phyloP scores from a whole-genome alignment of 2,888 invertebrate genomes.

The Rhogogaster chlorosoma region DNA sequence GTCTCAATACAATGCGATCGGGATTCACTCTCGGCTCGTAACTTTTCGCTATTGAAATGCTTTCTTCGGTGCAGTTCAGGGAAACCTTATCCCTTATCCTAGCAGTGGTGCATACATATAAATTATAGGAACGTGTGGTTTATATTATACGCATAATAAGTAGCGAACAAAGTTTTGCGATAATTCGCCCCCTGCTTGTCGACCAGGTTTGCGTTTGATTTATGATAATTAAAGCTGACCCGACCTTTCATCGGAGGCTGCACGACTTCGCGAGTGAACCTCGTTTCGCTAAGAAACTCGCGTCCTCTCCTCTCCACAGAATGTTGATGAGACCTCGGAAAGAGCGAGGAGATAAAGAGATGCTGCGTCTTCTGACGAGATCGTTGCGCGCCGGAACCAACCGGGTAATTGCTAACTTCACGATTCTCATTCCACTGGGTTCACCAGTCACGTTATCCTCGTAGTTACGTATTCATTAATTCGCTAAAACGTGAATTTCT shows the following conservation, averaged over 20 bases:
- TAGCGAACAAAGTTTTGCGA: slow-evolving; percentile 35
- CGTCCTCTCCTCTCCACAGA: slow-evolving; percentile 37
- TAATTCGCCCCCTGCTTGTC: slow-evolving; percentile 34
- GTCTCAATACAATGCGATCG: neutral
- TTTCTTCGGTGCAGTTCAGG: too few species aligned
- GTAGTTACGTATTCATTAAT: slow-evolving; percentile 38
- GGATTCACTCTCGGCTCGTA: slow-evolving; percentile 25
- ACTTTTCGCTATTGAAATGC: neutral
- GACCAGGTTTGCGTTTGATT: slow-evolving; percentile 71
- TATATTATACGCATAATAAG: neutral
- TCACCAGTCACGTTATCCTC: slow-evolving; percentile 4
- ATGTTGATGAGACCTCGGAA: slow-evolving; percentile 44
- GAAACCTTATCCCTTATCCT: neutral
- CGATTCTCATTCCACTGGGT: slow-evolving; percentile 65
- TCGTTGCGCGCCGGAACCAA: slow-evolving; percentile 61
- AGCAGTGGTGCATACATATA: neutral
- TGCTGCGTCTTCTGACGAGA: slow-evolving; percentile 32
- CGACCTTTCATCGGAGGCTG: slow-evolving; percentile 70
- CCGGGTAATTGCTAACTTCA: slow-evolving; percentile 68
- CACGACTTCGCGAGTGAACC: slow-evolving; percentile 53
- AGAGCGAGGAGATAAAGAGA: slow-evolving; percentile 34
- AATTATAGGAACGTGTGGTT: neutral
- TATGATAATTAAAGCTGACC: slow-evolving; percentile 75
- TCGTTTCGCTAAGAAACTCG: slow-evolving; percentile 37
- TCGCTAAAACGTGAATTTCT: neutral